Conservation (phyloP, 2,888 invertebrate genomes). For the Diadromus collaris region DNA sequence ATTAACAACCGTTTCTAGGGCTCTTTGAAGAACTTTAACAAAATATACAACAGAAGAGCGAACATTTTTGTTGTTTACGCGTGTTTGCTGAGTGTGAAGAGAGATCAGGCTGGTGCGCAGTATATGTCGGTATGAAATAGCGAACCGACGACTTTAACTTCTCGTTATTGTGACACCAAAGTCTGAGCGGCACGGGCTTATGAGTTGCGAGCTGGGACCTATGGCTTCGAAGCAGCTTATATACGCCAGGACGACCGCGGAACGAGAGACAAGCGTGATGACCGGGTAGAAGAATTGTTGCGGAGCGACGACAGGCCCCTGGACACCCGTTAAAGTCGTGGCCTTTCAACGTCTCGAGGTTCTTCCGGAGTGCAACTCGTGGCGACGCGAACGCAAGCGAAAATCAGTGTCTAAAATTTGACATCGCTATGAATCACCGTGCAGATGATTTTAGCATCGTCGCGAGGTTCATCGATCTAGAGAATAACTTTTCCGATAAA, state of each 20-base stretch:
- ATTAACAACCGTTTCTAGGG: neutral
- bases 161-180: conserved; percentile 46
- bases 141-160: conserved; percentile 30
- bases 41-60: neutral
- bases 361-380: conserved; percentile 35
- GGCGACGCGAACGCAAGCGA: conserved; percentile 4
- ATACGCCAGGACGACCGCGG: conserved; percentile 29
- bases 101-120: neutral
- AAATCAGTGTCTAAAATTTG: neutral
- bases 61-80: neutral
- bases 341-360: conserved; percentile 49
- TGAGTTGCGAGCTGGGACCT: conserved; percentile 43
- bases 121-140: neutral
- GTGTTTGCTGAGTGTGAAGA: neutral
- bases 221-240: conserved; percentile 42
- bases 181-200: conserved; percentile 42
- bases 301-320: conserved; percentile 49
- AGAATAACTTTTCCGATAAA: conserved; percentile 35
- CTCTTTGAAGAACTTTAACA: neutral
- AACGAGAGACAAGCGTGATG: conserved; percentile 48
- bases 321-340: conserved; percentile 57
- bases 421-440: neutral
- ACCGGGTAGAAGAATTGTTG: conserved; percentile 50
- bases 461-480: neutral
- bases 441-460: neutral